Percentiles rank a stretch among this genome's conserved stretches.
These are phyloP conservation scores for Cheilosia variabilis DNA, from an alignment of 2,888 invertebrate genomes.

Conservation along the genomic window DNA sequence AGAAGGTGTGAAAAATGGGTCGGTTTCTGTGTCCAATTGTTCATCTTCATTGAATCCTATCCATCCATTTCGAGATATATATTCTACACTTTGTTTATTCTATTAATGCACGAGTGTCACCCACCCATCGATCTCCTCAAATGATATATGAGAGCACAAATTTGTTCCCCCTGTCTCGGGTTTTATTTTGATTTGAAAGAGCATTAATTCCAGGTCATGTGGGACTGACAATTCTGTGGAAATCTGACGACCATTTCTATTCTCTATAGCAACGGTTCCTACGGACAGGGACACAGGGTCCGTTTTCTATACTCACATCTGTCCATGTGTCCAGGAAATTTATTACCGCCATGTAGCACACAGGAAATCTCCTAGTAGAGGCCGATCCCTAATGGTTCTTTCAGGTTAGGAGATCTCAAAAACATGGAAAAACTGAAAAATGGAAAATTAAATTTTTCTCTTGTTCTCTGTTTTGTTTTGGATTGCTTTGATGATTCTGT, in stretches of 20 bases:
- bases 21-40: constrained; percentile 42
- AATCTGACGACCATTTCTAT: constrained; percentile 38
- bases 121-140: constrained; percentile 54
- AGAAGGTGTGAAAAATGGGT: constrained; percentile 68
- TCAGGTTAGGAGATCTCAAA: constrained; percentile 36
- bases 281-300: constrained; percentile 21
- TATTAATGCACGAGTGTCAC: constrained; percentile 66
- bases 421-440: constrained; percentile 19
- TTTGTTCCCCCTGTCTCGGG: constrained; percentile 59
- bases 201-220: constrained; percentile 67
- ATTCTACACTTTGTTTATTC: constrained; percentile 47
- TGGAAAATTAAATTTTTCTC: constrained; percentile 39
- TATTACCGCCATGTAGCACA: constrained; percentile 51
- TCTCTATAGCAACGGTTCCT: constrained; percentile 21
- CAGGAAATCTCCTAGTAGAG: constrained; percentile 29
- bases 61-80: constrained; percentile 33
- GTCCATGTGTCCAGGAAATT: constrained; percentile 68
- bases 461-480: not conserved
- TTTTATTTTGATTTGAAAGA: constrained; percentile 63
- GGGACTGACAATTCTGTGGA: constrained; percentile 49
- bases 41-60: constrained; percentile 58
- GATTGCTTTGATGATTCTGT: constrained; percentile 36
- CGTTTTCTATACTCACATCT: constrained; percentile 48
- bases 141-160: constrained; percentile 70
- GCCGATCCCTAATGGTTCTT: constrained; percentile 9